phyloP scores from a whole-genome alignment of 2,888 invertebrate species.

The Agrochola circellaris region DNA sequence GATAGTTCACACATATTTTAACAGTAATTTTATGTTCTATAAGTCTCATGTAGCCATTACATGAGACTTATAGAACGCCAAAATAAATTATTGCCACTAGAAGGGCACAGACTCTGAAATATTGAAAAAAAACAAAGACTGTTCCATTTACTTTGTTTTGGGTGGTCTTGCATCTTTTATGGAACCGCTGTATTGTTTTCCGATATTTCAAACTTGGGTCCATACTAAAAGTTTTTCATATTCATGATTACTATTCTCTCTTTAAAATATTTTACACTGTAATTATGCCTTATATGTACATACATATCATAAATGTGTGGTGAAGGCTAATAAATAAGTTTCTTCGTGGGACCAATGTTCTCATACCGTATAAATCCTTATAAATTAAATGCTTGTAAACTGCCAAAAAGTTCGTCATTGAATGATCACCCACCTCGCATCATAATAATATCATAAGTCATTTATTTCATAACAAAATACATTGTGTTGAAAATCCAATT shows the following conservation, averaged over 20 bases:
- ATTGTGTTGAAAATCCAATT: too few relatives aligned
- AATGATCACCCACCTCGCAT: background rate
- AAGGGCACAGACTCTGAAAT: too few relatives aligned
- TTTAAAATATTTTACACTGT: background rate
- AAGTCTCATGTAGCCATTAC: background rate
- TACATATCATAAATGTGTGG: too few relatives aligned
- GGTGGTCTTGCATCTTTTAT: background rate
- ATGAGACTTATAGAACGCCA: too few relatives aligned
- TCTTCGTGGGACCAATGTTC: too few relatives aligned
- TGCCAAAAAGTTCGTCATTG: background rate
- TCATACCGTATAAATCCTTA: background rate
- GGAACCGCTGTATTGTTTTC: background rate
- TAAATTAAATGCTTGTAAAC: background rate
- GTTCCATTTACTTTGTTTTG: too few relatives aligned
- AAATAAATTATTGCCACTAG: background rate
- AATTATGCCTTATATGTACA: background rate
- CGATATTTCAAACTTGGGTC: background rate
- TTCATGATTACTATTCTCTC: background rate
- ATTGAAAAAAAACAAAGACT: rapidly evolving
- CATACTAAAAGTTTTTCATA: background rate
- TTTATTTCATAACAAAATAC: too few relatives aligned
- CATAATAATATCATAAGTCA: too few relatives aligned
- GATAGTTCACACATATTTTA: background rate
- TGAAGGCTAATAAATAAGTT: too few relatives aligned
- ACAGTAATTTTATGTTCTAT: background rate